Evolutionary conservation across 2,113 vertebrate species (phyloP).

Genomic region (Tretioscincus oriximinensis): DNA sequence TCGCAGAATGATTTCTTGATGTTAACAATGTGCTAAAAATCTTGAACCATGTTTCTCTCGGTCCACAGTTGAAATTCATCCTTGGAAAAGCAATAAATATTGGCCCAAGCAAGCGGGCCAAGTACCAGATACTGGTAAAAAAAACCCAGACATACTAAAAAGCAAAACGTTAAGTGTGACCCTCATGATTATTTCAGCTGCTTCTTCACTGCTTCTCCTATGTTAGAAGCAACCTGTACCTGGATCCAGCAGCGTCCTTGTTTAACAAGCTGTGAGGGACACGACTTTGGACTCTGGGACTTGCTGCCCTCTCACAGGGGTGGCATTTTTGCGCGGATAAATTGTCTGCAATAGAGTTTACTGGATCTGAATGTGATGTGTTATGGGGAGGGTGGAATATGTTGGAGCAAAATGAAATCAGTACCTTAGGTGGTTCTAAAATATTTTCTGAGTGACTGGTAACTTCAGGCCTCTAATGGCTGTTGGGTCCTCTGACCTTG

Average conservation of each 20-base stretch:
- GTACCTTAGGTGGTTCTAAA: background rate
- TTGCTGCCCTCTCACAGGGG: background rate
- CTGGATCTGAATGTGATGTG: conserved; percentile 6
- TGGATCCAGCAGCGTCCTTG: conserved; percentile 27
- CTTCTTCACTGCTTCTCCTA: conserved; percentile 36
- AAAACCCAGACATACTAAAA: conserved; percentile 30
- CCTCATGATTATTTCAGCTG: conserved; percentile 33
- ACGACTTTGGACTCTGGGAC: conserved; percentile 32
- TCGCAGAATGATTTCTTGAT: conserved; percentile 38
- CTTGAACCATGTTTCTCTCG: conserved; percentile 58
- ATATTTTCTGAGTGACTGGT: background rate
- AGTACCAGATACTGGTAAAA: conserved; percentile 51
- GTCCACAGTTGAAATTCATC: conserved; percentile 56
- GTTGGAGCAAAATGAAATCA: background rate
- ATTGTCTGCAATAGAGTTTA: conserved; percentile 11
- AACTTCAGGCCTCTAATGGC: background rate
- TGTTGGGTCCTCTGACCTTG: background rate
- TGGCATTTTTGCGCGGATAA: background rate
- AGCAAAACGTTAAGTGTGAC: conserved; percentile 37
- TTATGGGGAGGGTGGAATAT: background rate
- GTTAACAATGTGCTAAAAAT: conserved; percentile 48
- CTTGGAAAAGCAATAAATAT: conserved; percentile 51
- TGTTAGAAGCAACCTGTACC: conserved; percentile 32
- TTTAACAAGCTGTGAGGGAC: conserved; percentile 21
- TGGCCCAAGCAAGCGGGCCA: conserved; percentile 51